Evolutionary conservation across 2,888 invertebrate species (phyloP).

Genomic region (Anaspis maculata): DNA sequence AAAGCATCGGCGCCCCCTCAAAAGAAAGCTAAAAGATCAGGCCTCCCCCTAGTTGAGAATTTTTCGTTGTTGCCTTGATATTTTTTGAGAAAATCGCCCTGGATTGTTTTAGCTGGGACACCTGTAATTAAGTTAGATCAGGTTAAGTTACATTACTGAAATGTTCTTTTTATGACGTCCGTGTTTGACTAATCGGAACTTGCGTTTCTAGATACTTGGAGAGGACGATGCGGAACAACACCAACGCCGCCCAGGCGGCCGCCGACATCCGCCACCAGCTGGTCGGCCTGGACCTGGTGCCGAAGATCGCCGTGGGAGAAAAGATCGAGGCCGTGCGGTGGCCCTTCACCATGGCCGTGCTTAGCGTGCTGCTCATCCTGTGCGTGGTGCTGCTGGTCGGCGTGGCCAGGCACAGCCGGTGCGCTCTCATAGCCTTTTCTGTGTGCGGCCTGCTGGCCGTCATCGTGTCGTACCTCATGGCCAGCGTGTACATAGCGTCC

Average conservation of each 20-base stretch:
- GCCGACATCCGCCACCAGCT: constrained; percentile 67
- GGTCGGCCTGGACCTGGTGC: constrained; percentile 60
- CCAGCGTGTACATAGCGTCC: constrained; percentile 76
- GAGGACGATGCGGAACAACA: constrained; percentile 64
- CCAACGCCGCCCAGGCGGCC: constrained; percentile 66
- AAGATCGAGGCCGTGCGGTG: constrained; percentile 68
- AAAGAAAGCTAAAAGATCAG: no score
- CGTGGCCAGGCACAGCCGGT: constrained; percentile 79
- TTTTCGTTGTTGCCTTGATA: no score
- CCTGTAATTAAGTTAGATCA: no score
- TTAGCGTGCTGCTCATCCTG: constrained; percentile 76
- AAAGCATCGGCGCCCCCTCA: no score
- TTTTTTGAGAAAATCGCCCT: no score
- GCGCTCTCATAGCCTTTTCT: constrained; percentile 82
- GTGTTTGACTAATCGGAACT: no score
- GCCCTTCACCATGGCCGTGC: constrained; percentile 83
- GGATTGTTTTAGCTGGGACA: no score
- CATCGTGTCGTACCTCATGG: constrained; percentile 81
- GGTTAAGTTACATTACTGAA: no score
- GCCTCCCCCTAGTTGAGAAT: no score
- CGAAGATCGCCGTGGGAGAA: constrained; percentile 53
- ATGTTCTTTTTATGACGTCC: no score
- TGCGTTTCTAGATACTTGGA: constrained; percentile 63
- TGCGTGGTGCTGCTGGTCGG: constrained; percentile 86
- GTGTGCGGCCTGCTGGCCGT: constrained; percentile 81